phyloP scores from a whole-genome alignment of 2,113 vertebrate genomes.

The Carlito syrichta region DNA sequence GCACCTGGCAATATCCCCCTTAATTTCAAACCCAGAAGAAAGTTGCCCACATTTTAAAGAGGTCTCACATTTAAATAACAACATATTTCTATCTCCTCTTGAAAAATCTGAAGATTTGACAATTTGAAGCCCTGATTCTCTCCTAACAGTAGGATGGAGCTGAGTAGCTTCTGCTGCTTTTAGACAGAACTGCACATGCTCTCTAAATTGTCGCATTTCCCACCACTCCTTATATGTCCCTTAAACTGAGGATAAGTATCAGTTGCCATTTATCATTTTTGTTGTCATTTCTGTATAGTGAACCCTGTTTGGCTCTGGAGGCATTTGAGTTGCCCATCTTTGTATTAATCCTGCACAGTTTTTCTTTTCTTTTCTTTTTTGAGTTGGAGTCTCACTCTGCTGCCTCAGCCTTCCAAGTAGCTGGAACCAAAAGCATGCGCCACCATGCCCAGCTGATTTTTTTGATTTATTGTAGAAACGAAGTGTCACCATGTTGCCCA shows the following conservation, averaged over 20 bases:
- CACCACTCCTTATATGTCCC: not conserved
- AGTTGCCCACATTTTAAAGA: not conserved
- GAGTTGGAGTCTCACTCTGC: no score
- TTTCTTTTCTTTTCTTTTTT: no score
- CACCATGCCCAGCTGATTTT: no score
- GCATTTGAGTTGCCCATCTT: not conserved
- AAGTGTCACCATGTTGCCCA: no score
- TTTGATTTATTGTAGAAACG: no score
- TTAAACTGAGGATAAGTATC: not conserved
- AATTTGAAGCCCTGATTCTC: not conserved
- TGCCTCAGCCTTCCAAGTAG: no score
- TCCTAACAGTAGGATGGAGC: not conserved
- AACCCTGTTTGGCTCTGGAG: not conserved
- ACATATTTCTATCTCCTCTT: not conserved
- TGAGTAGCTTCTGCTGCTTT: not conserved
- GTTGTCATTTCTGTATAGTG: not conserved
- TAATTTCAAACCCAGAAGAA: no score
- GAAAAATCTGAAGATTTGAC: not conserved
- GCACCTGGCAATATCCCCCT: no score
- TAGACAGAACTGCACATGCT: not conserved
- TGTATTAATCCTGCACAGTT: not conserved
- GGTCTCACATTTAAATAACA: not conserved
- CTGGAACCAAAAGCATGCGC: no score
- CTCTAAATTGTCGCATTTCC: not conserved
- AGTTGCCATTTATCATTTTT: not conserved